Base-by-base conservation (phyloP, 2,888 invertebrate genomes). In the Calameuta filiformis region DNA sequence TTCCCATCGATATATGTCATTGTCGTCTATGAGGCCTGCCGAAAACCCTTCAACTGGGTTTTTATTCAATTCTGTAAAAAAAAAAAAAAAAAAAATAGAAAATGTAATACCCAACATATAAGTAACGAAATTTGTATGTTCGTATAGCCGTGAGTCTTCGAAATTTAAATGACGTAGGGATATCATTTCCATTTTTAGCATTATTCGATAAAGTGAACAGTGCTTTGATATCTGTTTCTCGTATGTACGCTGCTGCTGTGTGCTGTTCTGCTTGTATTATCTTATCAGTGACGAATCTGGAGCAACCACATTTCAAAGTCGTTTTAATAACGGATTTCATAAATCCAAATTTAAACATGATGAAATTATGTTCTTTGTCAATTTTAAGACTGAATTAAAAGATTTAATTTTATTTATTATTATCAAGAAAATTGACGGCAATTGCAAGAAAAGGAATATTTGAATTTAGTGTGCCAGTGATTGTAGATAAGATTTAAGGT, bases 1-100 rank as follows among this genome's bases (percentile, higher is more conserved):
- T 95, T 99, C 99, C 99, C 99, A 99, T 94, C 97, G 96, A 93
- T 98, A 99, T 92, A 99, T 98, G 93, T 99, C 99, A 95, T 98
- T 97, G 94, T 99, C 99, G 94, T 99, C 99, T 93, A 99, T 98
- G 88, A 99, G 95, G 88, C 99, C 99, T 93, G 99, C 99, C 93
- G 99, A 99, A 95, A 99, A 99, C 89, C 99, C 99, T 95, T 99
- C 99, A 77, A 99, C 99, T 92, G 99, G 99, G 94, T 98, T 98
- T 94, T 99, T 98, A 93, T 98, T 98, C 92, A 99, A 93, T 95
- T 99, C 99, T 99, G 94, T 87, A 95, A 95, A 23, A 15, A 40
- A 33, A 33, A 33, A 33, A 33, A 33, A 33, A 33, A 33, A 33
- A 56, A 12, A 35, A 35, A 56, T 23, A 23, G 9, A 23, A 2